phyloP scores from a whole-genome alignment of 2,113 vertebrate genomes.

The Emydocephalus ijimae region DNA sequence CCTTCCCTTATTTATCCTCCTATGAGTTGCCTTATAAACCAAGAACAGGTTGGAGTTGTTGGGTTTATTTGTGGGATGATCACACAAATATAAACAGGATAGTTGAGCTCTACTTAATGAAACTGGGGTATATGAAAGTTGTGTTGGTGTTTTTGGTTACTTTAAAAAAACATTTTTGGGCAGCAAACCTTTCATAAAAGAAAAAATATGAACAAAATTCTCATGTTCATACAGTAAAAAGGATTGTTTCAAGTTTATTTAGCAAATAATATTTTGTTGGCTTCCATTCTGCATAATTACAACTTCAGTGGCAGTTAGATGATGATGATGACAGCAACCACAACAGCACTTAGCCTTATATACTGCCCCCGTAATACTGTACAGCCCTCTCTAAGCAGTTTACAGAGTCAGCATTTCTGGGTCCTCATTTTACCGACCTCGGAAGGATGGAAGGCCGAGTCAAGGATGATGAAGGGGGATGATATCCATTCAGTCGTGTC shows the following conservation, averaged over 20 bases:
- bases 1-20: neutral
- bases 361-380: neutral
- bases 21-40: neutral
- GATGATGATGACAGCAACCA: neutral
- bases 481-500: neutral
- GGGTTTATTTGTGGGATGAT: neutral
- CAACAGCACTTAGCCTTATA: neutral
- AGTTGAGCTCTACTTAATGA: neutral
- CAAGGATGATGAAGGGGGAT: neutral
- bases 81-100: neutral
- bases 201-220: neutral
- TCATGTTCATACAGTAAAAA: neutral
- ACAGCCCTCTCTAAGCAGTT: neutral
- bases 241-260: neutral
- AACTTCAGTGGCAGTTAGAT: neutral
- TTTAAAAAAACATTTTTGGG: neutral
- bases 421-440: neutral
- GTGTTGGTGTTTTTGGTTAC: neutral
- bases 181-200: neutral
- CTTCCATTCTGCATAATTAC: neutral
- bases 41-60: neutral
- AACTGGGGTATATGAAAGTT: neutral
- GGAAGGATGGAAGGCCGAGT: neutral
- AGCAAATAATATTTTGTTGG: neutral
- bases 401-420: neutral